These are phyloP conservation scores for Danio aesculapii DNA, from an alignment of 2,797 vertebrate species.

Conservation along the genomic window DNA sequence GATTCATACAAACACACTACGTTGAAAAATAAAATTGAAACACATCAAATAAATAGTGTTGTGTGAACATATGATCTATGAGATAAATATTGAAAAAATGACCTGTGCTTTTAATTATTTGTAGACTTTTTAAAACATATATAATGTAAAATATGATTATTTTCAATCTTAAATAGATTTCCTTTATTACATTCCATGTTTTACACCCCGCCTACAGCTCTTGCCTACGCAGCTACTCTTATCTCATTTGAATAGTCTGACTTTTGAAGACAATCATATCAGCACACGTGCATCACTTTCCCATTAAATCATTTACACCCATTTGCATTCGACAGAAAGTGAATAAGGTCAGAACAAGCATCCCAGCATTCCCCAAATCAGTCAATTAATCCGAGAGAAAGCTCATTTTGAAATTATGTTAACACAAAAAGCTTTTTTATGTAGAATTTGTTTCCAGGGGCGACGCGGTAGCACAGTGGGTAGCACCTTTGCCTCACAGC, in stretches of 20 bases:
- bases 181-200: neutral
- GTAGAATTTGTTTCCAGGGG: too few species aligned
- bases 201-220: neutral
- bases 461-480: too few species aligned
- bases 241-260: conserved; percentile 23
- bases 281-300: neutral
- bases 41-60: neutral
- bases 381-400: neutral
- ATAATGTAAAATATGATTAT: neutral
- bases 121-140: neutral
- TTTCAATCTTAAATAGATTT: neutral
- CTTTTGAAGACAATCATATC: conserved; percentile 3
- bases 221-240: neutral
- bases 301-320: neutral
- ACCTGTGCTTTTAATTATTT: neutral
- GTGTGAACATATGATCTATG: too few species aligned
- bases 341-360: neutral
- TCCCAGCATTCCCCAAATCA: neutral
- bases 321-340: conserved; percentile 1
- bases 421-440: neutral
- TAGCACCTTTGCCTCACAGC: too few species aligned
- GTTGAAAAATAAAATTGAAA: neutral
- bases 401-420: neutral
- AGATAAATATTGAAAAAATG: too few species aligned
- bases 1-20: neutral